phyloP scores from a whole-genome alignment of 2,888 invertebrate genomes.

The Amblyteles armatorius region DNA sequence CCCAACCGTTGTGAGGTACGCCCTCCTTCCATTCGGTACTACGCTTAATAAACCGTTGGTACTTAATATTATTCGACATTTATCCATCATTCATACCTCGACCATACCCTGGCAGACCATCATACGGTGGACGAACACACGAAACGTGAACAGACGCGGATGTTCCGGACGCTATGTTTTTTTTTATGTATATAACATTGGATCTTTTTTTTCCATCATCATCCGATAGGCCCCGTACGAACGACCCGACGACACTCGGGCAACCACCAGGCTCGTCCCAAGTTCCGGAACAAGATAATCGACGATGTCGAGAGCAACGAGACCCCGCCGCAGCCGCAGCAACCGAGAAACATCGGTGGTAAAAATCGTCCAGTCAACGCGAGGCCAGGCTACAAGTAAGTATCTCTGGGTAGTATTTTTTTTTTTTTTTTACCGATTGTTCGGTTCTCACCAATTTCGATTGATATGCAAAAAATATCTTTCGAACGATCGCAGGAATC shows the following conservation, averaged over 20 bases:
- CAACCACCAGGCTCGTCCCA: conserved; percentile 75
- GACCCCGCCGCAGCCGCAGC: conserved; percentile 74
- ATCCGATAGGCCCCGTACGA: conserved; percentile 73
- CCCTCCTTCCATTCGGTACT: no score
- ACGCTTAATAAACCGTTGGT: no score
- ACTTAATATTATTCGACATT: no score
- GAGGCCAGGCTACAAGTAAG: conserved; percentile 80
- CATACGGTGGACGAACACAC: no score
- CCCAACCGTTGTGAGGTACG: no score
- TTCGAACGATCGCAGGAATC: conserved; percentile 62
- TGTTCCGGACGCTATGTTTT: neutral
- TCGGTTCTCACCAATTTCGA: neutral
- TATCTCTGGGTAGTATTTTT: neutral
- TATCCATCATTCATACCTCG: no score
- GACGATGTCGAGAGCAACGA: conserved; percentile 79
- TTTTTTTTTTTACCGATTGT: no score
- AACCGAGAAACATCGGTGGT: conserved; percentile 71
- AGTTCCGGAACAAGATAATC: conserved; percentile 81
- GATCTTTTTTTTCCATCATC: neutral
- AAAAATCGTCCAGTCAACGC: conserved; percentile 81
- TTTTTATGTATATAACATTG: neutral
- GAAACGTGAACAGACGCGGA: neutral
- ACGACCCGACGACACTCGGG: conserved; percentile 77
- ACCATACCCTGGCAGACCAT: no score
- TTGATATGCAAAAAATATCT: neutral